Conservation (phyloP, 2,888 invertebrate species). For the Andricus quercusramuli region DNA sequence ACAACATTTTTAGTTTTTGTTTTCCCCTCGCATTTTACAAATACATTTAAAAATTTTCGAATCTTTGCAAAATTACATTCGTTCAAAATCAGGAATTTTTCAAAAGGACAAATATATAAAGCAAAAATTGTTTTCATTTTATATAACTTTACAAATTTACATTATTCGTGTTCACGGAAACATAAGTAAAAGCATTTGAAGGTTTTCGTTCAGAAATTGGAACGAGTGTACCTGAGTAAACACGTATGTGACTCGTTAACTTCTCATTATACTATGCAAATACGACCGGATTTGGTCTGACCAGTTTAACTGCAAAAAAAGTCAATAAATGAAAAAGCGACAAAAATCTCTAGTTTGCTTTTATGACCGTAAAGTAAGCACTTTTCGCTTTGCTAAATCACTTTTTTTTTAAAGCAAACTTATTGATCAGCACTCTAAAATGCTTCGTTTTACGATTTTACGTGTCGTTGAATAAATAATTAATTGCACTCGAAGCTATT, state of each 20-base stretch:
- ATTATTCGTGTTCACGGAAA: slow-evolving; percentile 43
- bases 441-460: not conserved
- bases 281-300: slow-evolving; percentile 58
- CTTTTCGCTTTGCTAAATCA: slow-evolving; percentile 9
- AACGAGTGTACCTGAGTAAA: slow-evolving; percentile 38
- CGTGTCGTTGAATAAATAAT: not conserved
- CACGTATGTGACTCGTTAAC: slow-evolving; percentile 48
- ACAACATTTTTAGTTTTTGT: too few species aligned
- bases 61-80: too few species aligned
- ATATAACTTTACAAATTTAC: too few species aligned
- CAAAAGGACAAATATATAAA: too few species aligned
- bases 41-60: too few species aligned
- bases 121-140: too few species aligned
- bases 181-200: slow-evolving; percentile 47
- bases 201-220: slow-evolving; percentile 18
- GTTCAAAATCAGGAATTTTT: too few species aligned
- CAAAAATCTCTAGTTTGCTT: slow-evolving; percentile 23
- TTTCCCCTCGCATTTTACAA: too few species aligned
- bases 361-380: slow-evolving; percentile 6
- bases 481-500: not conserved
- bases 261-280: slow-evolving; percentile 67
- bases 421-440: not conserved
- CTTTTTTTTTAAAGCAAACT: not conserved
- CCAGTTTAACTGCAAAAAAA: slow-evolving; percentile 18
- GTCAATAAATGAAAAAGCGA: slow-evolving; percentile 17